Conservation (phyloP, 2,113 vertebrate species). For the Varanus salvator region DNA sequence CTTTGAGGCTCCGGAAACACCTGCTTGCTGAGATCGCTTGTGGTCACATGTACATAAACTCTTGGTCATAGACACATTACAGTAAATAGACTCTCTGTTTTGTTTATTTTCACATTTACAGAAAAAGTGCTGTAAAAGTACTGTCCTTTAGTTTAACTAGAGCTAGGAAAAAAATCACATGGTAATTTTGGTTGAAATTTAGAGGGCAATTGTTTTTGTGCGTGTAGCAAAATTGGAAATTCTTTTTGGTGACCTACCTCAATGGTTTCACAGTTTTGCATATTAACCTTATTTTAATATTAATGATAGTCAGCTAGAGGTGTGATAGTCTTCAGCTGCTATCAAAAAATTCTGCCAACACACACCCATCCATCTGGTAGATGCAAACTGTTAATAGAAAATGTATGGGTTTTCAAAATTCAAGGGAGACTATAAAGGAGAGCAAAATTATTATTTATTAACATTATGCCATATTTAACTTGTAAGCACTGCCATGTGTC, state of each 20-base stretch:
- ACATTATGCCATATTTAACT: background rate
- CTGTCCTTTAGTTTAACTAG: conserved; percentile 33
- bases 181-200: background rate
- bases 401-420: background rate
- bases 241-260: background rate
- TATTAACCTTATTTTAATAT: background rate
- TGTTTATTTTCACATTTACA: background rate
- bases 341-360: background rate
- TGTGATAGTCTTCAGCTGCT: background rate
- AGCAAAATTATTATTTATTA: background rate
- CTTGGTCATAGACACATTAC: conserved; percentile 42
- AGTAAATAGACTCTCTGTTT: conserved; percentile 43
- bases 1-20: background rate
- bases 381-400: background rate
- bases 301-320: background rate
- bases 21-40: conserved; percentile 7
- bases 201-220: background rate
- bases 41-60: conserved; percentile 20
- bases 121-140: background rate
- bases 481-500: background rate
- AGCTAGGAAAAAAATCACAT: conserved; percentile 19
- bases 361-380: background rate
- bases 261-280: background rate
- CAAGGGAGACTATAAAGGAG: background rate
- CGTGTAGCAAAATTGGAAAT: background rate